Percentiles rank a stretch among this genome's conserved stretches.
These are phyloP conservation scores for Semotilus atromaculatus DNA, from an alignment of 2,797 vertebrate genomes.

Conservation along the genomic window DNA sequence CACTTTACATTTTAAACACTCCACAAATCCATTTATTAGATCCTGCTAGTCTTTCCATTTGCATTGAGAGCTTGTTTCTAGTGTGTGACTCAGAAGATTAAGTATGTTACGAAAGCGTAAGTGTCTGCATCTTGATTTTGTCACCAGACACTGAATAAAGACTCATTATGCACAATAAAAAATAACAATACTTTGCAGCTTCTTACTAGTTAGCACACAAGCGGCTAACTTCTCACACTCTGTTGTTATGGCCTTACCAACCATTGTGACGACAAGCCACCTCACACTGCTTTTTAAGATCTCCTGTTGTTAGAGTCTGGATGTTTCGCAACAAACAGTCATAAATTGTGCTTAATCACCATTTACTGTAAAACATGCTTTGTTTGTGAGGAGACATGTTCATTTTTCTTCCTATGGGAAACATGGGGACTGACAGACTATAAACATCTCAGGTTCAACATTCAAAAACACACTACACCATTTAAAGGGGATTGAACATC, in stretches of 20 bases:
- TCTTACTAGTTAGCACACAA: conserved; percentile 22
- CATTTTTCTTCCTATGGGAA: neutral
- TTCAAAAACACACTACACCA: neutral
- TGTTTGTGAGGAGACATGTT: conserved; percentile 64
- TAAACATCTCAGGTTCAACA: neutral
- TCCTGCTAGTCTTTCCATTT: conserved; percentile 7
- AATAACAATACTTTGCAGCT: conserved; percentile 10
- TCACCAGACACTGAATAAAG: conserved; percentile 31
- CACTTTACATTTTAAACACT: conserved; percentile 32
- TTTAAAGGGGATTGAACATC: neutral
- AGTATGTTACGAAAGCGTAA: neutral
- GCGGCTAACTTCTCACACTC: neutral
- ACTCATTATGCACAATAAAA: neutral
- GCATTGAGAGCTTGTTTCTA: conserved; percentile 5
- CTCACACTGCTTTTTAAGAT: conserved; percentile 28
- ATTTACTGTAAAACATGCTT: conserved; percentile 71
- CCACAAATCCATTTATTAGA: conserved; percentile 36
- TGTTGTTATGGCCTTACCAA: neutral
- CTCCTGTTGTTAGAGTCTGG: conserved; percentile 30
- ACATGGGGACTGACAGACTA: neutral
- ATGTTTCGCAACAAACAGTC: conserved; percentile 44
- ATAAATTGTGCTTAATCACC: conserved; percentile 47
- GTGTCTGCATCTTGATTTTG: neutral
- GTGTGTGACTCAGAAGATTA: neutral
- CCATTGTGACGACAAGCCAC: conserved; percentile 31